These are phyloP conservation scores for Leucophenga maculata DNA, from an alignment of 2,888 invertebrate genomes.

Conservation along the genomic window DNA sequence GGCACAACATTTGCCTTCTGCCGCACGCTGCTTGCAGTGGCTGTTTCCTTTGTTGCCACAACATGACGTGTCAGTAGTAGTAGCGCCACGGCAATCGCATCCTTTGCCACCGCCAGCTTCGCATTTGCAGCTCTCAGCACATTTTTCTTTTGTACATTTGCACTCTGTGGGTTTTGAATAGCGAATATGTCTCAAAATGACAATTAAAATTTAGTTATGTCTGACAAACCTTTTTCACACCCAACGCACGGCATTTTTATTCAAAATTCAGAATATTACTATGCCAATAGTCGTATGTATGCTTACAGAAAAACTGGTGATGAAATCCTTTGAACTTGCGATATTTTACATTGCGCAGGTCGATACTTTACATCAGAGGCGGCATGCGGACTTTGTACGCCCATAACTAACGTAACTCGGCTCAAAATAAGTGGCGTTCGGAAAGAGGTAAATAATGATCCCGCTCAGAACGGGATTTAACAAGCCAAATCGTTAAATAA, in stretches of 20 bases:
- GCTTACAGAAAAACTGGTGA: no score
- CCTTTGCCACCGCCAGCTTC: conserved; percentile 42
- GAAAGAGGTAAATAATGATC: no score
- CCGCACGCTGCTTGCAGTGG: conserved; percentile 34
- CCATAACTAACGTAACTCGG: no score
- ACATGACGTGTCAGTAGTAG: neutral
- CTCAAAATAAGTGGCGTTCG: no score
- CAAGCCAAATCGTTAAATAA: no score
- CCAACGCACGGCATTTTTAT: conserved; percentile 61
- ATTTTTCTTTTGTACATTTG: conserved; percentile 67
- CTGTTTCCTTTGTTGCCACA: conserved; percentile 11
- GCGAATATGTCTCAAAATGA: neutral
- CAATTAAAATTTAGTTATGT: conserved; percentile 20
- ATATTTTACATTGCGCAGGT: conserved; percentile 42
- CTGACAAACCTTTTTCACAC: conserved; percentile 55
- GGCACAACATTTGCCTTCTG: conserved; percentile 34
- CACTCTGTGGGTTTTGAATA: conserved; percentile 53
- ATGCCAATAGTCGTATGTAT: no score
- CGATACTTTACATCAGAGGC: neutral
- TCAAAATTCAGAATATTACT: neutral
- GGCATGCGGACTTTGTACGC: no score
- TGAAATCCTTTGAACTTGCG: conserved; percentile 4
- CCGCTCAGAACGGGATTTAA: no score
- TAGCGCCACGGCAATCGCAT: conserved; percentile 39
- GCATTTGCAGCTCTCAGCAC: conserved; percentile 66